Base-by-base conservation (phyloP, 37 sponge, comb jelly and placozoan species). In the Hexactinellida sp. region DNA sequence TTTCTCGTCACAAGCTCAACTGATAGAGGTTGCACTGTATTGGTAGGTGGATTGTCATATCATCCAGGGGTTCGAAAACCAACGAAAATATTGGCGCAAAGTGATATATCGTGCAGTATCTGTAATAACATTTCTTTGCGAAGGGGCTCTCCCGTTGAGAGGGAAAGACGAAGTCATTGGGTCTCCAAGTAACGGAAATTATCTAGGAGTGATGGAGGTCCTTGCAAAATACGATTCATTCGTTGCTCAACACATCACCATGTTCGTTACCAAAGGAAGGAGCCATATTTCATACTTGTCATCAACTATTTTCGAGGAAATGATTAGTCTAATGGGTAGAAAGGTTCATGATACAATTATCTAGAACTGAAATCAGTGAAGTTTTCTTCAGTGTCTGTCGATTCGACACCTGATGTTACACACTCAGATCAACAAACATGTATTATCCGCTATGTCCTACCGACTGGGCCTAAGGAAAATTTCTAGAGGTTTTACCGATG, bases 141-240 rank as follows among this genome's bases (percentile, higher is more conserved):
- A 63, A 63, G 3, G 76, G 76, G 34, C 19, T 63, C 25, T 63
- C 25, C 76, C 34, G 30, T 63, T 23, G 76, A 63, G 34, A 63
- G 76, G 76, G 76, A 63, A 63, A 63, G 76, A 63, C 76, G 76
- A 63, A 63, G 76, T 63, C 25, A 63, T 23, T 63, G 76, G 76
- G 34, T 63, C 76, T 63, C 76, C 34, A 63, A 63, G 76, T 63
- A 63, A 21, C 13, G 76, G 76, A 21, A 63, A 63, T 63, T 32
- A 63, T n/a, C n/a, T 63, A 63, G 76, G 76, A 63, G 76, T 63
- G 76, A 63, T 63, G 76, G 76, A 63, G 76, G 76, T 63, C 76
- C 34, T 28, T n/a, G n/a, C 25, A 23, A 63, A 63, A 63, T 63
- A 63, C 34, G 34, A 63, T 63, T 63, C 32, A 63, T 32, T 63